These are phyloP conservation scores for Furnarius figulus DNA, from an alignment of 2,113 vertebrate species.

Conservation along the genomic window DNA sequence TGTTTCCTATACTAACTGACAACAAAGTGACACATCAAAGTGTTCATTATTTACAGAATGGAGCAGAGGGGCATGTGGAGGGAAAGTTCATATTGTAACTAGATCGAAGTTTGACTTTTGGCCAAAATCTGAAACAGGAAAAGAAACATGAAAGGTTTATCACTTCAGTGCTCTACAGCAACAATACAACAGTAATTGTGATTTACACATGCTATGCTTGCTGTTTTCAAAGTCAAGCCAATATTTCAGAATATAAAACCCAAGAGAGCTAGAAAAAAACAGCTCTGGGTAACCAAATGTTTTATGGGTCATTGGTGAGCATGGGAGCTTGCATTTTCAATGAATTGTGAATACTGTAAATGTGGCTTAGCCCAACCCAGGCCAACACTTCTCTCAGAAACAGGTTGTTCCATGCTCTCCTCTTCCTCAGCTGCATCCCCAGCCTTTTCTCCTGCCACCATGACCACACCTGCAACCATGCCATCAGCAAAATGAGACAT, in stretches of 20 bases:
- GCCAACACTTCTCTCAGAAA: neutral
- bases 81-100: neutral
- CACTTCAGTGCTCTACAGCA: neutral
- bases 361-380: neutral
- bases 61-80: neutral
- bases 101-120: neutral
- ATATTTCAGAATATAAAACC: neutral
- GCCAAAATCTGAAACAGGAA: neutral
- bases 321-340: neutral
- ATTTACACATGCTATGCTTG: neutral
- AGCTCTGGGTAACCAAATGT: neutral
- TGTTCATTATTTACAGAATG: neutral
- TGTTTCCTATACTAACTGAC: neutral
- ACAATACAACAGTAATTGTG: neutral
- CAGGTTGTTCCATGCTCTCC: neutral
- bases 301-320: neutral
- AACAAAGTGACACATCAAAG: neutral
- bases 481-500: neutral
- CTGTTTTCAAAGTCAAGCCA: neutral
- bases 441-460: neutral
- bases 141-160: neutral
- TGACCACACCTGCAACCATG: neutral
- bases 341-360: neutral
- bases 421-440: neutral
- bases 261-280: neutral